Base-by-base conservation (phyloP, 2,113 vertebrate genomes). In the Spilogale gracilis region DNA sequence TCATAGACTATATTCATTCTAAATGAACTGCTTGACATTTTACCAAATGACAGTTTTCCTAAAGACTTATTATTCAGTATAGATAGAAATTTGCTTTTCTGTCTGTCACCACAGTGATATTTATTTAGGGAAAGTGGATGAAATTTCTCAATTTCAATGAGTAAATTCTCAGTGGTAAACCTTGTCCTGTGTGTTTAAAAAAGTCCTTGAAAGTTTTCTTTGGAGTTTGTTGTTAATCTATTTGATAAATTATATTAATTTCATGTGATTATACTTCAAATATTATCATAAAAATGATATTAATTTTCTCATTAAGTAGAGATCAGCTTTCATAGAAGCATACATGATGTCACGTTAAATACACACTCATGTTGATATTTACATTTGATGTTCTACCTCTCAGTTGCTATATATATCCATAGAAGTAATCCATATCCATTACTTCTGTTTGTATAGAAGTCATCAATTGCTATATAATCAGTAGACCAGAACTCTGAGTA, bases 141-240 rank as follows among this genome's bases (percentile, higher is more conserved):
- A 94, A 82, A 81, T 96, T 96, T 97, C 88, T 97, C 94, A 95
- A 93, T 96, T 94, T 96, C 74, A 96, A 6, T 96, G 93, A 96
- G 84, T 65, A 81, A 95, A 95, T 94, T 98, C 71, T 98, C 91
- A 60, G 63, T 65, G 48, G 45, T 96, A 95, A 97, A 86, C 69
- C 48, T 86, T 87, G 69, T 71, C 23, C 61, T 94, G 5, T 85
- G 30, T 78, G 14, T 94, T 97, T 92, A 84, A 58, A 87, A 84
- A 63, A 92, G 84, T 93, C 52, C 69, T 95, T 96, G 73, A 95
- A 93, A 87, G 25, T 69, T 94, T 86, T 80, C 69, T 96, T 74
- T 84, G 25, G 23, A 82, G 38, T 96, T 94, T 50, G 43, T 45
- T 97, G 32, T 73, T 38, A 38, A 83, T 13, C 52, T 43, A 91